Conservation (phyloP, 2,113 vertebrate species). For the Oplegnathus fasciatus region DNA sequence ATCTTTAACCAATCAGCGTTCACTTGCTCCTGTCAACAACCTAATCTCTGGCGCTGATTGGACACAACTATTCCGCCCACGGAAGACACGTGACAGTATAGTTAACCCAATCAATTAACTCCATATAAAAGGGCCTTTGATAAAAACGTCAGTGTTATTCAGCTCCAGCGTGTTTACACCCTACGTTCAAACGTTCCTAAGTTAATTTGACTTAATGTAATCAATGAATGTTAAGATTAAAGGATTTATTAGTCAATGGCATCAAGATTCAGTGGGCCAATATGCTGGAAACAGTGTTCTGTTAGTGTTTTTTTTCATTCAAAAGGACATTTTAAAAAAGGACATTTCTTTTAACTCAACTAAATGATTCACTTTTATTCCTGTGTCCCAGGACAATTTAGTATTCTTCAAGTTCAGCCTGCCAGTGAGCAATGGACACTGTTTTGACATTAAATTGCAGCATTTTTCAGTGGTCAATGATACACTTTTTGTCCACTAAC, state of each 20-base stretch:
- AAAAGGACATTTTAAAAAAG: too few species aligned
- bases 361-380: neutral
- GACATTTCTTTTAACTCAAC: neutral
- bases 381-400: neutral
- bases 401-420: neutral
- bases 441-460: neutral
- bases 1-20: constrained; percentile 62
- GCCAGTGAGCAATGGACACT: neutral
- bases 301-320: neutral
- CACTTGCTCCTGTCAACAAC: constrained; percentile 3
- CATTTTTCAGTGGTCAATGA: neutral
- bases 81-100: constrained; percentile 54
- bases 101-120: constrained; percentile 47
- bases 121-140: constrained; percentile 12
- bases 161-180: neutral
- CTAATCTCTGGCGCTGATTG: constrained; percentile 50
- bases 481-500: neutral
- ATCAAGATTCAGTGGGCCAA: neutral
- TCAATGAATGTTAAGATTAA: neutral
- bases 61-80: constrained; percentile 25
- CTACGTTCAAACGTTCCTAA: too few species aligned
- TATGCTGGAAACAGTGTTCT: neutral
- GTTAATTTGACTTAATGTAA: neutral
- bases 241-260: neutral
- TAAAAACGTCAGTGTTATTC: neutral